Evolutionary conservation across 2,888 invertebrate genomes (phyloP), one percentile per base, ranked within the genome.

Genomic region (Mamestra brassicae): DNA sequence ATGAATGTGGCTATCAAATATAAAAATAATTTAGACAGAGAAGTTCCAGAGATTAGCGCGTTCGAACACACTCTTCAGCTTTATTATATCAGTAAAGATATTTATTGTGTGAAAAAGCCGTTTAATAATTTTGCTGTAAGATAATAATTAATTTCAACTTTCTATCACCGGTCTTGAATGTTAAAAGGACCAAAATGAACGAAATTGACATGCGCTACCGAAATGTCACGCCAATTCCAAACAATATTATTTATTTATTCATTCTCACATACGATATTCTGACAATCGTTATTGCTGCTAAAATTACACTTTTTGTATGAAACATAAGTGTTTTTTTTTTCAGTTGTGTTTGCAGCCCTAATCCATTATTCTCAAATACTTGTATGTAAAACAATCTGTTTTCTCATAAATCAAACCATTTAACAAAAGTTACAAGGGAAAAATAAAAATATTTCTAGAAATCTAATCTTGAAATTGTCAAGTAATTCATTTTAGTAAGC

Each of bases 391-490:
- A n/a, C 26, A 45, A 62, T 26, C 45, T 45, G 13, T 45, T 45
- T 62, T 45, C 62, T 45, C 45, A 26, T 62, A 62, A 62, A 62
- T 62, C 45, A 70, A 26, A 38, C 38, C 17, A 36, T 66, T 61
- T 54, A 34, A 50, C 8, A 55, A 67, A 66, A 36, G 11, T 57
- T 61, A 60, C 50, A 57, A 65, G 13, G 38, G 60, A 36, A 60
- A 55, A 17, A 71, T 78, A 78, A 84, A 87, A 86, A 78, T 75
- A 65, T 77, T 83, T 71, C 81, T 81, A 84, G 73, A 84, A 82
- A 85, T 84, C 76, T 78, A 77, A 81, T 80, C 81, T 80, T 80
- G 68, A 76, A 83, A 85, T 88, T 85, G 79, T 86, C 64, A 81
- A 81, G 78, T 79, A 84, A 85, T 85, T 83, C 54, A 78, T 80